Percentiles rank a stretch among this genome's conserved stretches.
phyloP scores from a whole-genome alignment of 2,113 vertebrate genomes.

The Pangasianodon gigas region DNA sequence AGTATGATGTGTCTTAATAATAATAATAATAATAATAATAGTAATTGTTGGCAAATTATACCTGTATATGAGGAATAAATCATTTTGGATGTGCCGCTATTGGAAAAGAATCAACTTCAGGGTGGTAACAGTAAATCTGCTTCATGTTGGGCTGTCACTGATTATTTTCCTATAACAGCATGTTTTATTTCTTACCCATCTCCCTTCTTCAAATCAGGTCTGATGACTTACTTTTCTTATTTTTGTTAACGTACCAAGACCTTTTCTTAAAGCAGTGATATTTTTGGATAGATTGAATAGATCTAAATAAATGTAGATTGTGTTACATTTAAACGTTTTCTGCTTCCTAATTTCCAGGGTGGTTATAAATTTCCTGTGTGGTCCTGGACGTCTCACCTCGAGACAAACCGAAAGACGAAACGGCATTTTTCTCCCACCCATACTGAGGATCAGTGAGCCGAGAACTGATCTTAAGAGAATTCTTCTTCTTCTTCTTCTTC shows the following conservation, averaged over 20 bases:
- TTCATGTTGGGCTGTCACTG: background rate
- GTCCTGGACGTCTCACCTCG: conserved; percentile 18
- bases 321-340: background rate
- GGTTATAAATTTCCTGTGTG: conserved; percentile 21
- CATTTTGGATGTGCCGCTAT: background rate
- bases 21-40: background rate
- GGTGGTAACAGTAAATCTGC: background rate
- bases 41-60: background rate
- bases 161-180: background rate
- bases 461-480: background rate
- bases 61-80: background rate
- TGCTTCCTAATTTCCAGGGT: background rate
- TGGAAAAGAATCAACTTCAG: background rate
- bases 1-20: background rate
- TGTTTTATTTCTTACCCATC: background rate
- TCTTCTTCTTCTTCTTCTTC: background rate
- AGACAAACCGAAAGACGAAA: background rate
- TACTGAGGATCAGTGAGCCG: background rate
- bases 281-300: background rate
- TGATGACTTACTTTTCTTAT: background rate
- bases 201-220: background rate
- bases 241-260: background rate
- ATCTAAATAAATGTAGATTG: background rate
- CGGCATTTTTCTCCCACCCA: background rate
- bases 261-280: background rate